Evolutionary conservation across 2,888 invertebrate species (phyloP).

Genomic region (Clanis bilineata): DNA sequence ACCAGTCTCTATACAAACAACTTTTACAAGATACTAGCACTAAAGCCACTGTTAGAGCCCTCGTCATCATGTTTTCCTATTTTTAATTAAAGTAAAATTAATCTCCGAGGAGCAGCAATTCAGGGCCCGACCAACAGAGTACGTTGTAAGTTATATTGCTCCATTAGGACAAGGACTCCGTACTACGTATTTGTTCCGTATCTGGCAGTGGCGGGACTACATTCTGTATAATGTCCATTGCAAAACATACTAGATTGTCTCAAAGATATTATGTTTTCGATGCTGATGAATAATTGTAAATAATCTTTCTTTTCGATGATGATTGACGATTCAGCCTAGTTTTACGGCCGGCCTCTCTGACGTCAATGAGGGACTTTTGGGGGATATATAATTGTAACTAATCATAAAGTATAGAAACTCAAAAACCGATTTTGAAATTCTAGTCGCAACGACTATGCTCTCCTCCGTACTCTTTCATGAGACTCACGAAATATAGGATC

Average conservation of each 20-base stretch:
- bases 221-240: neutral
- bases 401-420: too few species aligned
- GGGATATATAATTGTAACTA: too few species aligned
- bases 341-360: too few species aligned
- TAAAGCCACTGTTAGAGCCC: neutral
- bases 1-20: neutral
- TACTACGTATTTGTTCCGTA: neutral
- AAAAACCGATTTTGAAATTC: too few species aligned
- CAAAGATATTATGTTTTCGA: too few species aligned
- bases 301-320: too few species aligned
- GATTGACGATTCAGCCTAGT: too few species aligned
- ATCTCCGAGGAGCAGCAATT: conserved; percentile 3
- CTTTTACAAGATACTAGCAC: neutral
- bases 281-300: too few species aligned
- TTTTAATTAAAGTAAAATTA: conserved; percentile 10
- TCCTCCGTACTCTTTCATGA: too few species aligned
- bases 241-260: neutral
- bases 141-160: conserved; percentile 12
- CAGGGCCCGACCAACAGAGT: neutral
- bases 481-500: too few species aligned
- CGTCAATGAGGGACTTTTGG: too few species aligned
- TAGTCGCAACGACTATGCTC: too few species aligned
- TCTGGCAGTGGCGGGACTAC: neutral
- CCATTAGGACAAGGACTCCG: conserved; percentile 6
- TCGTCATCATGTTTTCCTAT: conserved; percentile 7